Conservation (phyloP, 2,888 invertebrate species). For the Opisthograptis luteolata region DNA sequence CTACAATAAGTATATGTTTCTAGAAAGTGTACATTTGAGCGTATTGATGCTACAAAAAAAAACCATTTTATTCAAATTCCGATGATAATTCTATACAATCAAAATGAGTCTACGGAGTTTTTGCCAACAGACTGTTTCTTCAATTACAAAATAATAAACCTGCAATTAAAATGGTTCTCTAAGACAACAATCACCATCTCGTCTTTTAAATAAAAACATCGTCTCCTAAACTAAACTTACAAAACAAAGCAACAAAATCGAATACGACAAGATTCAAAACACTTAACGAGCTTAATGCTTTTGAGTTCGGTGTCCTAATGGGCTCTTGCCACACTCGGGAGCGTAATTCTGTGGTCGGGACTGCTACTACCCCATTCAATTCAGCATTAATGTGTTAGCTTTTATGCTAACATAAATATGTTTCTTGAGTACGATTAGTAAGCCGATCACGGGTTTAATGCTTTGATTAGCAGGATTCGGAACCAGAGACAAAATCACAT, state of each 20-base stretch:
- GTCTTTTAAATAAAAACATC: neutral
- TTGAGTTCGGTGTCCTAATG: slow-evolving; percentile 49
- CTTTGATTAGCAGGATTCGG: neutral
- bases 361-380: slow-evolving; percentile 30
- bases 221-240: neutral
- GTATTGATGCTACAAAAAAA: too few relatives aligned
- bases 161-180: too few relatives aligned
- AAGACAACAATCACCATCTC: neutral
- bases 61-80: too few relatives aligned
- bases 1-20: too few relatives aligned
- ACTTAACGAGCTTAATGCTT: slow-evolving; percentile 39
- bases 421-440: neutral
- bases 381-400: slow-evolving; percentile 13
- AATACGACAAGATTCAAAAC: slow-evolving; percentile 30
- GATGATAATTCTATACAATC: too few relatives aligned
- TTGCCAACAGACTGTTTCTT: too few relatives aligned
- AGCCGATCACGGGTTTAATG: neutral
- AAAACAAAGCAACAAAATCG: slow-evolving; percentile 11
- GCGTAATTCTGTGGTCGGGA: slow-evolving; percentile 35
- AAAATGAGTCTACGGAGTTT: too few relatives aligned
- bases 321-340: slow-evolving; percentile 47
- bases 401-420: neutral
- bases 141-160: too few relatives aligned
- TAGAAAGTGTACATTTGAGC: too few relatives aligned
- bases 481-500: too few relatives aligned